Conservation (phyloP, 2,113 vertebrate genomes). For the Galemys pyrenaicus region DNA sequence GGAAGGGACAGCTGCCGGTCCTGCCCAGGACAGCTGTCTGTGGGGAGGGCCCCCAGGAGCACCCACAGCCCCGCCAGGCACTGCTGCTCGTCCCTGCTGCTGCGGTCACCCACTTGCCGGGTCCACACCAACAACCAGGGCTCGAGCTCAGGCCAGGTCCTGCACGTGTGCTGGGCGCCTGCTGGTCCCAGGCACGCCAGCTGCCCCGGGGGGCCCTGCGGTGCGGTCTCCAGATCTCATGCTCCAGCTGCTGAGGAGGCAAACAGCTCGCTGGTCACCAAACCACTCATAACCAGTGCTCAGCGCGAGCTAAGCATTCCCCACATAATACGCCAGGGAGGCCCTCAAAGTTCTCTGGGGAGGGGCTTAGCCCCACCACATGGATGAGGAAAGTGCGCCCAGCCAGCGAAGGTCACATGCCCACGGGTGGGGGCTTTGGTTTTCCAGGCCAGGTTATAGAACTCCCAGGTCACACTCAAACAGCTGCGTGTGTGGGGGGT, state of each 20-base stretch:
- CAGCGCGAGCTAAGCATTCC: not conserved
- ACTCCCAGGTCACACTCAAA: not conserved
- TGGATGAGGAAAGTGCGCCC: not conserved
- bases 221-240: not conserved
- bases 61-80: not conserved
- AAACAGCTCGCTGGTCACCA: not conserved
- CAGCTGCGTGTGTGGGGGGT: not conserved
- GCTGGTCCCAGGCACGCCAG: not conserved
- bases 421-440: not conserved
- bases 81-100: not conserved
- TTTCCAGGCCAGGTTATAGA: not conserved
- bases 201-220: not conserved
- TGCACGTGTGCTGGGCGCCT: not conserved
- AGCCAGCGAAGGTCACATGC: not conserved
- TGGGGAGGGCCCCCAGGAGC: not conserved
- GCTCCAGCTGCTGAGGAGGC: not conserved
- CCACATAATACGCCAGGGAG: not conserved
- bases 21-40: not conserved
- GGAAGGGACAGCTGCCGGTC: not conserved
- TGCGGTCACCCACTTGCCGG: not conserved
- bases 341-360: not conserved
- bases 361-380: not conserved
- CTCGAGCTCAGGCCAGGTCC: not conserved
- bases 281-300: not conserved
- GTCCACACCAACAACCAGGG: not conserved